Evolutionary conservation across 2,888 invertebrate species (phyloP).

Genomic region (Ochlodes sylvanus): DNA sequence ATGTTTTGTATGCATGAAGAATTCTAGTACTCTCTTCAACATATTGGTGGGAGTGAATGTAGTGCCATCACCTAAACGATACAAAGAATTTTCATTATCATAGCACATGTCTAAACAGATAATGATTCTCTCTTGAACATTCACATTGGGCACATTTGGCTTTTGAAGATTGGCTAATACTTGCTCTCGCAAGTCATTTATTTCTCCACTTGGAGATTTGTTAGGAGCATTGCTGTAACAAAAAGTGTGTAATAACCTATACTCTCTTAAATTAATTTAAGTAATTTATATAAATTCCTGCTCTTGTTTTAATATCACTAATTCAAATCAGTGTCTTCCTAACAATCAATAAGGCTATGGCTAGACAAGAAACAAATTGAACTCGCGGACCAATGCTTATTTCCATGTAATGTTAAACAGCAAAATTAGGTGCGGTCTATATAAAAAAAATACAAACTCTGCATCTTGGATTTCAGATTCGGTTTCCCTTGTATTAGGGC

Average conservation of each 20-base stretch:
- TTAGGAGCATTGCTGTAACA: slow-evolving; percentile 19
- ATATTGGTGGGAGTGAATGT: slow-evolving; percentile 85
- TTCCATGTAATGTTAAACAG: too few species aligned
- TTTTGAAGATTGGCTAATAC: slow-evolving; percentile 74
- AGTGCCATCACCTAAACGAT: slow-evolving; percentile 79
- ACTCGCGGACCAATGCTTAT: too few species aligned
- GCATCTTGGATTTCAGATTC: slow-evolving; percentile 12
- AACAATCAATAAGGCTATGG: too few species aligned
- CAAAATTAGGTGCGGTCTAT: too few species aligned
- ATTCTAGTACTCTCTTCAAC: slow-evolving; percentile 86
- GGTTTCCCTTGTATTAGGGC: slow-evolving; percentile 5
- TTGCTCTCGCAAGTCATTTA: slow-evolving; percentile 62
- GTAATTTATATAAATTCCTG: too few species aligned
- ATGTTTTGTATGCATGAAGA: slow-evolving; percentile 86
- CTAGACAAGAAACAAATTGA: too few species aligned
- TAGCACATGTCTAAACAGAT: slow-evolving; percentile 86
- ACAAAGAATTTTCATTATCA: slow-evolving; percentile 83
- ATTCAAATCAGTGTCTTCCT: too few species aligned
- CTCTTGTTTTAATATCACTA: too few species aligned
- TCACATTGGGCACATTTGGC: slow-evolving; percentile 77
- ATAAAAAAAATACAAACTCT: slow-evolving; percentile 17
- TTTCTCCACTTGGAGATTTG: slow-evolving; percentile 46
- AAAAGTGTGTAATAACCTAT: background rate
- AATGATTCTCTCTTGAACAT: slow-evolving; percentile 86
- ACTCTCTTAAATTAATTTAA: too few species aligned